These are phyloP conservation scores for Stenodera caucasica DNA, from an alignment of 2,888 invertebrate genomes.

Conservation along the genomic window DNA sequence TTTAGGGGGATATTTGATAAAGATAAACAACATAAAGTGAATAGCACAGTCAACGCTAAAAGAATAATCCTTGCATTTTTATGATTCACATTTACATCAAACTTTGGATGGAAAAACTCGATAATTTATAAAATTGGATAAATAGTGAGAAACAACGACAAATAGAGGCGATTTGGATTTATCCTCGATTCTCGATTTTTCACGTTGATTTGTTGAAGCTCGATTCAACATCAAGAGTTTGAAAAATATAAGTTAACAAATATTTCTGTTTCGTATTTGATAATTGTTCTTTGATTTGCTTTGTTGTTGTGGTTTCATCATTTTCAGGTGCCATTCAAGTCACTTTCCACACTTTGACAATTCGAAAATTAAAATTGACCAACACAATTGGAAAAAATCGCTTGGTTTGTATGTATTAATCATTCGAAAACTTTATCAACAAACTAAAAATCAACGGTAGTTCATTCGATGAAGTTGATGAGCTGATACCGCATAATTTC, in stretches of 20 bases:
- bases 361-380: too few species aligned
- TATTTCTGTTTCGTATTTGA: conserved; percentile 6
- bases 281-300: conserved; percentile 5
- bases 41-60: neutral
- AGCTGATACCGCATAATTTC: conserved; percentile 1
- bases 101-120: too few species aligned
- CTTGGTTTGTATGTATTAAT: neutral
- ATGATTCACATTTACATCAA: neutral
- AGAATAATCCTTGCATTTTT: neutral
- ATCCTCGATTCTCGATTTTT: neutral
- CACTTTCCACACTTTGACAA: too few species aligned
- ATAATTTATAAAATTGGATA: too few species aligned
- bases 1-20: neutral
- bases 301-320: neutral
- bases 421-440: neutral
- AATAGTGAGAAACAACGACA: neutral
- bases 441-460: neutral
- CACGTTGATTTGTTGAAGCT: neutral
- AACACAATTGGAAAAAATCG: too few species aligned
- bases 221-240: neutral
- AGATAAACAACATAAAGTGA: neutral
- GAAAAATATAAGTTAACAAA: neutral
- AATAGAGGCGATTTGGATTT: neutral
- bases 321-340: neutral
- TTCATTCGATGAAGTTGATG: neutral